phyloP scores from a whole-genome alignment of 2,888 invertebrate genomes.

The Heliconius sara region DNA sequence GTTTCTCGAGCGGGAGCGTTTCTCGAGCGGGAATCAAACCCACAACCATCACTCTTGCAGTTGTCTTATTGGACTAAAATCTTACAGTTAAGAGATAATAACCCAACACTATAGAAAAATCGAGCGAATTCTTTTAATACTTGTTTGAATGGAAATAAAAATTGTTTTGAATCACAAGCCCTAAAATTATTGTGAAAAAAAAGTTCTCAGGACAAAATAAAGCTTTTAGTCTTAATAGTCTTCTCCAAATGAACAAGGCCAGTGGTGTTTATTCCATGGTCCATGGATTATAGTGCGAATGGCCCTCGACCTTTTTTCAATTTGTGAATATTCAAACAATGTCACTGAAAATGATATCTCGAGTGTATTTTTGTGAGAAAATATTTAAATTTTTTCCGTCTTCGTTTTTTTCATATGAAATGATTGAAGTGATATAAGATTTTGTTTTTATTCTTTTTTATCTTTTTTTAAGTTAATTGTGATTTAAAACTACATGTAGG shows the following conservation, averaged over 20 bases:
- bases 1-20: no score
- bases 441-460: background rate
- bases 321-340: conserved; percentile 44
- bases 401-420: background rate
- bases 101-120: no score
- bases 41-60: no score
- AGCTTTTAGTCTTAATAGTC: conserved; percentile 44
- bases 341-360: background rate
- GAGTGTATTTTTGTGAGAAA: background rate
- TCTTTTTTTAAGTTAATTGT: no score
- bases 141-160: background rate
- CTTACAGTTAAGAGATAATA: no score
- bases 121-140: background rate
- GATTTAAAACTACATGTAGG: no score
- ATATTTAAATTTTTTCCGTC: background rate
- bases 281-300: conserved; percentile 44
- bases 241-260: conserved; percentile 41
- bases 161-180: background rate
- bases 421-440: background rate
- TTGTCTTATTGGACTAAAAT: no score
- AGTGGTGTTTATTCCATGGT: conserved; percentile 46
- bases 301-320: conserved; percentile 48
- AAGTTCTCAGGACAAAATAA: conserved; percentile 39
- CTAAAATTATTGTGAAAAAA: conserved; percentile 25
- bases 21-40: no score